phyloP scores from a whole-genome alignment of 2,113 vertebrate species.

The Nestor notabilis region DNA sequence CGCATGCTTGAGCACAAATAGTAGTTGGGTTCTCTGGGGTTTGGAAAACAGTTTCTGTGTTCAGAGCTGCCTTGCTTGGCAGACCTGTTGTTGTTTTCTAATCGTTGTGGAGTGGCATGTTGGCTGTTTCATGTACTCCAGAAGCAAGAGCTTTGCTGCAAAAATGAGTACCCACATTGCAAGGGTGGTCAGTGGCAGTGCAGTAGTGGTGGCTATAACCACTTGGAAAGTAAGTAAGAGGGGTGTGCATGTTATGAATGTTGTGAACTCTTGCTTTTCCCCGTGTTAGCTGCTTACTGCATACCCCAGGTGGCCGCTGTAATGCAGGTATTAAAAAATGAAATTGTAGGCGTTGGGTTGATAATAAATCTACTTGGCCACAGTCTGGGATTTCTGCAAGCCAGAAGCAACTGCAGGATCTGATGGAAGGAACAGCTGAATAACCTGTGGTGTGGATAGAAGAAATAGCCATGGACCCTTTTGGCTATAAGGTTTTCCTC shows the following conservation, averaged over 20 bases:
- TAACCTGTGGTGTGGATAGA: neutral
- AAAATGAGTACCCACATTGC: neutral
- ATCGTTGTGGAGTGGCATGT: rapidly evolving
- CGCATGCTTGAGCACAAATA: rapidly evolving
- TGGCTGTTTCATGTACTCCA: neutral
- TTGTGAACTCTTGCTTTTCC: neutral
- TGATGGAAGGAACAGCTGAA: neutral
- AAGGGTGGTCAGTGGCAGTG: neutral
- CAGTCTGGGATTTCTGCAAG: neutral
- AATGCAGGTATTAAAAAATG: neutral
- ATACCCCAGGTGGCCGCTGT: neutral
- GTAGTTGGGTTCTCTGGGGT: neutral
- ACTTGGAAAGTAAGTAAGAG: neutral
- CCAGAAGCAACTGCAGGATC: neutral
- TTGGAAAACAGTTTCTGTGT: neutral
- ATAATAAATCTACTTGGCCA: neutral
- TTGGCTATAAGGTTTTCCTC: neutral
- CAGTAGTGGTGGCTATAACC: neutral
- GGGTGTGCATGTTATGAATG: neutral
- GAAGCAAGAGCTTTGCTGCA: neutral
- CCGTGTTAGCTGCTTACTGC: rapidly evolving
- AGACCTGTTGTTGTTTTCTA: neutral
- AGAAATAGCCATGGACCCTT: rapidly evolving
- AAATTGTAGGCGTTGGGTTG: neutral
- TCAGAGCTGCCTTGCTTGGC: neutral